These are phyloP conservation scores for Microctonus brassicae DNA, from an alignment of 2,888 invertebrate genomes.

Conservation along the genomic window DNA sequence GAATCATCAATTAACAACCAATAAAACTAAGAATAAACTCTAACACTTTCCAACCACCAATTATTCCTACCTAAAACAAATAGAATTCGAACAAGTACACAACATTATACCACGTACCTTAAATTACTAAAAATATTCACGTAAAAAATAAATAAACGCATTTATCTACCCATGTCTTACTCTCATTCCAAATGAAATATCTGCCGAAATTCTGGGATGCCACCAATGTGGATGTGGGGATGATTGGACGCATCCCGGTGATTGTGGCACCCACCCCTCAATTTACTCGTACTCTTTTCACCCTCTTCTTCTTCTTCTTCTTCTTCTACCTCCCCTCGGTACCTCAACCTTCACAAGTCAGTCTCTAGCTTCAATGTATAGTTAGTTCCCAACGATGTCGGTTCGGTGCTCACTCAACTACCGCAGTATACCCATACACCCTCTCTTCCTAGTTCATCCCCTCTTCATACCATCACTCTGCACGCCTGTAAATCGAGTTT, in stretches of 20 bases:
- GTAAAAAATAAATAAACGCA: neutral
- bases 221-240: constrained; percentile 58
- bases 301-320: constrained; percentile 36
- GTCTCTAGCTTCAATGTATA: constrained; percentile 36
- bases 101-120: no score
- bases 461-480: constrained; percentile 48
- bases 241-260: constrained; percentile 70
- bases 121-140: neutral
- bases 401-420: constrained; percentile 44
- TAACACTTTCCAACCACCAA: no score
- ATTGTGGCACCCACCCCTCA: constrained; percentile 65
- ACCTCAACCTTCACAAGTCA: constrained; percentile 37
- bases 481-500: constrained; percentile 70
- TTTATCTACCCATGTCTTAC: constrained; percentile 24
- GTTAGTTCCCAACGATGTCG: constrained; percentile 43
- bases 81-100: no score
- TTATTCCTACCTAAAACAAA: no score
- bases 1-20: no score
- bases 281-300: constrained; percentile 36
- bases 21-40: no score
- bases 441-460: constrained; percentile 33
- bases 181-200: constrained; percentile 41
- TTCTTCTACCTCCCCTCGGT: constrained; percentile 24
- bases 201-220: constrained; percentile 58
- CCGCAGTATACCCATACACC: constrained; percentile 39